Base-by-base conservation (phyloP, 2,888 invertebrate species). In the Chelonus formosanus region DNA sequence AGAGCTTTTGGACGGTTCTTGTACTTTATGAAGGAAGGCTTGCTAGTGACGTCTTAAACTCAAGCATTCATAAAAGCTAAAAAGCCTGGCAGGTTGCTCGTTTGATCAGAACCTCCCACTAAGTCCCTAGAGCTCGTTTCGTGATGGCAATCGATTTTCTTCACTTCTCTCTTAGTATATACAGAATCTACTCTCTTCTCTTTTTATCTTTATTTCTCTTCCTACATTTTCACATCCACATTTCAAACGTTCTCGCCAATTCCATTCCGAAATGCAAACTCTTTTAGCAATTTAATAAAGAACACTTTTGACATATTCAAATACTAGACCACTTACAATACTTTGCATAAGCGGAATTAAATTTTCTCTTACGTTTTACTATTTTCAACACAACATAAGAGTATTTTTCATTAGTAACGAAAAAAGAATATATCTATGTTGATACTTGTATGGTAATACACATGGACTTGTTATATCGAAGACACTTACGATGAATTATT, bases 221-320 rank as follows among this genome's bases (percentile, higher is more conserved):
- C 52, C 35, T 36, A 48, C 43, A 54, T 67, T 32, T 56, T 52
- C 45, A 35, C 53, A 74, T 67, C 69, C 73, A 70, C 72, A 68
- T 75, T 73, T 69, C 74, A 72, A 72, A 67, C 71, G 71, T 70
- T 63, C 72, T 70, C 68, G 68, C 73, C 76, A 75, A 76, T 75
- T 76, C 72, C 74, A 75, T 76, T 76, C 74, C 74, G 75, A 74
- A 74, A 75, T 73, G 74, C 72, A 71, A 73, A 62, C 62, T 62
- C 52, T 53, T 67, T 57, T 57, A 57, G 57, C 58, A 67, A 67
- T 67, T 66, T 62, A 52, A 48, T 36, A 54, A 56, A 47, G 59
- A 65, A 65, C 54, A 54, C 59, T 65, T 48, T 65, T 35, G 59
- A 61, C 50, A 60, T 8, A 6, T 6, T 60, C 59, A 31, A 52